A percentile compares a stretch with the other conserved stretches of the same genome.
These are phyloP conservation scores for Chelon auratus DNA, from an alignment of 2,797 vertebrate species.

Conservation along the genomic window DNA sequence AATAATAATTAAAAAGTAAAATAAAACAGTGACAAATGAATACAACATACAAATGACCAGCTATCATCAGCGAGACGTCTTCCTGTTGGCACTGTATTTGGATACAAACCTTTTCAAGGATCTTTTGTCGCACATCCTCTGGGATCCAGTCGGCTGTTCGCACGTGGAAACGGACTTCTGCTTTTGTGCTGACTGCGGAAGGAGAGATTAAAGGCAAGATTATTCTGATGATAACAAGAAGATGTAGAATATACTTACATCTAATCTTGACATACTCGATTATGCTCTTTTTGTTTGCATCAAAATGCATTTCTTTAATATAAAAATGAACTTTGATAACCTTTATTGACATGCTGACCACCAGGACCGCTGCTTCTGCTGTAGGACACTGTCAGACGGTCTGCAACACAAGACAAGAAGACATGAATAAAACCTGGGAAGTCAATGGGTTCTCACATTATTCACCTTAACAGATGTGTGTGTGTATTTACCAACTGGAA, in stretches of 20 bases:
- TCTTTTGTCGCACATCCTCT: constrained; percentile 85
- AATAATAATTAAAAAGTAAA: neutral
- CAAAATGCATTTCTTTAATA: neutral
- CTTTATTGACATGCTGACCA: constrained; percentile 97
- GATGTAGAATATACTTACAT: too few relatives aligned
- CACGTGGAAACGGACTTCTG: constrained; percentile 93
- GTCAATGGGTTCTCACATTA: too few relatives aligned
- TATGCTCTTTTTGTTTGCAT: too few relatives aligned
- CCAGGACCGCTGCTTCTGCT: constrained; percentile 93
- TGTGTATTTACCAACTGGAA: constrained; percentile 80
- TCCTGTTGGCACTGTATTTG: neutral
- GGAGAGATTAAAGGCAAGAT: neutral
- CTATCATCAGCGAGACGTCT: too few relatives aligned
- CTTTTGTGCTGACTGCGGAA: constrained; percentile 90
- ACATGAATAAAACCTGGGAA: neutral
- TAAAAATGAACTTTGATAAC: constrained; percentile 68
- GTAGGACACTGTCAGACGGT: constrained; percentile 89
- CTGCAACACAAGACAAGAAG: constrained; percentile 70
- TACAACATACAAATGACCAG: too few relatives aligned
- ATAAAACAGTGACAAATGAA: too few relatives aligned
- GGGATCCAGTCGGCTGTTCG: constrained; percentile 94
- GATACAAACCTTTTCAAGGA: constrained; percentile 85
- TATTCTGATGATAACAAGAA: too few relatives aligned
- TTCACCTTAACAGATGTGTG: neutral
- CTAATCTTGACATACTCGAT: too few relatives aligned